A percentile compares a stretch with the other conserved stretches of the same genome.
phyloP scores from a whole-genome alignment of 1,140 invertebrate genomes.

The Acromyrmex heyeri region DNA sequence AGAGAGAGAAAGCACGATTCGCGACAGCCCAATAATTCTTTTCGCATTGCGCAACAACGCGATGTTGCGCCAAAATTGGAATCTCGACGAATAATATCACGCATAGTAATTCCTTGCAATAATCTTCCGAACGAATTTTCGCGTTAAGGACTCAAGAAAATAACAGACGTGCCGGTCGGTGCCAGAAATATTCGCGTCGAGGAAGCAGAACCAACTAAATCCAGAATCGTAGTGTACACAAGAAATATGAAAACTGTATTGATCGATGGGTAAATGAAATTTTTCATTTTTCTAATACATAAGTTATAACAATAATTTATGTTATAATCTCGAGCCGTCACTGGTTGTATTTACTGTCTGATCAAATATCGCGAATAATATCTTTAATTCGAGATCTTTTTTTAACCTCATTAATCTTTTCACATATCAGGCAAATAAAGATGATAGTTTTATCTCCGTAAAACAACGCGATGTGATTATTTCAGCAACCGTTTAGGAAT shows the following conservation, averaged over 20 bases:
- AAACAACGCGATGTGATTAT: constrained; percentile 52
- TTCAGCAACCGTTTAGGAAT: constrained; percentile 81
- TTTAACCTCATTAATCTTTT: constrained; percentile 2
- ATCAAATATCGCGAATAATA: not conserved
- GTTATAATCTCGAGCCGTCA: not conserved
- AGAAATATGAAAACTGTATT: constrained; percentile 80
- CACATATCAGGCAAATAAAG: not conserved
- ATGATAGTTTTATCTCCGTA: not conserved
- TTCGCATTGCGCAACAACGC: constrained; percentile 15
- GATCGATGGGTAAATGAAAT: constrained; percentile 77
- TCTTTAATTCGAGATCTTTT: not conserved
- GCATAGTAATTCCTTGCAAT: constrained; percentile 32
- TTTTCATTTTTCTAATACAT: not conserved
- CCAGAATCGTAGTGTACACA: constrained; percentile 87
- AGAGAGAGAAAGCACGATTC: not conserved
- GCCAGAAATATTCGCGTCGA: constrained; percentile 88
- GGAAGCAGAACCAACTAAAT: constrained; percentile 86
- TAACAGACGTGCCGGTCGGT: constrained; percentile 86
- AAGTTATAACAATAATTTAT: not conserved
- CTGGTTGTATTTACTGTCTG: not conserved
- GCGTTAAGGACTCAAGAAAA: constrained; percentile 85
- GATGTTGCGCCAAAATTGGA: constrained; percentile 43
- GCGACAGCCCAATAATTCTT: constrained; percentile 51
- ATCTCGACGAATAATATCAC: constrained; percentile 53
- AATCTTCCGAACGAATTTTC: constrained; percentile 52